Conservation (phyloP, 2,113 vertebrate species). For the Arvicanthis niloticus region DNA sequence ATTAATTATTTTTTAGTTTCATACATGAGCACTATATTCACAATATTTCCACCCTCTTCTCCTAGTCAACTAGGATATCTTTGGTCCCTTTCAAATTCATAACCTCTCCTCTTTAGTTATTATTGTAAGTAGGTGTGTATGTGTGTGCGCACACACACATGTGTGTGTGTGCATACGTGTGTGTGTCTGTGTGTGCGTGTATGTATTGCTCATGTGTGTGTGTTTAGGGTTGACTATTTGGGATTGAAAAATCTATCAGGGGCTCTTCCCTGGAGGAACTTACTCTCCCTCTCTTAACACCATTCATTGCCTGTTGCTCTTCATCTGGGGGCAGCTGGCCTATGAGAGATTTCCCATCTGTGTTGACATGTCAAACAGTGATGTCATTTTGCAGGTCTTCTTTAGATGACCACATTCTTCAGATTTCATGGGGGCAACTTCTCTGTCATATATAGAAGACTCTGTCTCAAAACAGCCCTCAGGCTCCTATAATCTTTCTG, state of each 20-base stretch:
- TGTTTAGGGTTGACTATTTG: background rate
- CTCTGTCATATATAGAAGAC: background rate
- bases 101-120: background rate
- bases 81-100: background rate
- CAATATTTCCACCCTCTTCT: background rate
- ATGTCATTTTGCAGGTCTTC: background rate
- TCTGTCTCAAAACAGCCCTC: background rate
- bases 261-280: background rate
- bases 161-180: background rate
- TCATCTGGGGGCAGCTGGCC: background rate
- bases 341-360: too few species aligned
- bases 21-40: background rate
- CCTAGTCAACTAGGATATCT: background rate
- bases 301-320: background rate
- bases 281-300: background rate
- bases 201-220: background rate
- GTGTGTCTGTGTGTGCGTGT: background rate
- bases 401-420: background rate
- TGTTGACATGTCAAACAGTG: background rate
- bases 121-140: background rate
- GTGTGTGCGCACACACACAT: too few species aligned
- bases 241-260: background rate
- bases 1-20: background rate
- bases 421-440: background rate
- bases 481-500: background rate